These are phyloP conservation scores for Pelodytes ibericus DNA, from an alignment of 2,797 vertebrate species.

Conservation along the genomic window DNA sequence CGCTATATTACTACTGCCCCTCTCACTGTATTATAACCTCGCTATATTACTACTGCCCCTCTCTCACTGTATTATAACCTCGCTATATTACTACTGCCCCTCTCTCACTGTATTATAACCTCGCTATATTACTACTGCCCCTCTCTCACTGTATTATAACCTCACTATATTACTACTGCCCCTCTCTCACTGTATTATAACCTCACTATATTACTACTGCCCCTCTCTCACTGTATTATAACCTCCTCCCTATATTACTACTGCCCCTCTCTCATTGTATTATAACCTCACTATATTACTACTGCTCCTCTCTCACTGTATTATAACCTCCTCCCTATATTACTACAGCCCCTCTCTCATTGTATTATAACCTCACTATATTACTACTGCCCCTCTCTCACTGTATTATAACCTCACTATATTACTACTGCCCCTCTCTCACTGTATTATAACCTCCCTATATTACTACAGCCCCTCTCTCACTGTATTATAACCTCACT, in stretches of 20 bases:
- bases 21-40: background rate
- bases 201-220: background rate
- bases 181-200: background rate
- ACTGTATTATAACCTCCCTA: no score
- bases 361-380: background rate
- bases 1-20: background rate
- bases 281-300: background rate
- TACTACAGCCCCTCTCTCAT: no score
- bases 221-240: background rate
- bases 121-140: no score
- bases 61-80: background rate
- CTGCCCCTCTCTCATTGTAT: background rate
- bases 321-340: background rate
- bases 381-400: background rate
- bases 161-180: no score
- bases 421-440: background rate
- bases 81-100: no score
- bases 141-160: background rate
- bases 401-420: background rate
- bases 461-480: no score
- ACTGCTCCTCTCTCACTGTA: background rate
- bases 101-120: background rate
- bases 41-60: background rate
- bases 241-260: background rate
- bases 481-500: background rate